Evolutionary conservation across 2,113 vertebrate genomes (phyloP).

Genomic region (Vulpes vulpes): DNA sequence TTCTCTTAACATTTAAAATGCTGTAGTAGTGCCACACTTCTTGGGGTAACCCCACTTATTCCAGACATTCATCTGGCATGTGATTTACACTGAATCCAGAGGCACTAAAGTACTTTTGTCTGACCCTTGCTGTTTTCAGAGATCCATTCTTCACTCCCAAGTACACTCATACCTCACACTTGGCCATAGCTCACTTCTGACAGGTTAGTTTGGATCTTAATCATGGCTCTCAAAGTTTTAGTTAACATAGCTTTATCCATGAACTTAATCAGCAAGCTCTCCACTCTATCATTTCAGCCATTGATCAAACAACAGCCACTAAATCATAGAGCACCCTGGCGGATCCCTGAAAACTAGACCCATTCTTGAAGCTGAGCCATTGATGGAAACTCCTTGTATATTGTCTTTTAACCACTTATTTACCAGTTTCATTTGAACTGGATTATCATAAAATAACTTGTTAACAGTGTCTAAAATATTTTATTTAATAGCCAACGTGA

Average conservation of each 20-base stretch:
- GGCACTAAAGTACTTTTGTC: conserved; percentile 48
- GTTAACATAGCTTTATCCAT: conserved; percentile 67
- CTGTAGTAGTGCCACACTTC: conserved; percentile 15
- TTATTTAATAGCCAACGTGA: background rate
- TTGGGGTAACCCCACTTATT: conserved; percentile 10
- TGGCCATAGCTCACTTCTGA: conserved; percentile 72
- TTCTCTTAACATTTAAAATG: conserved; percentile 11
- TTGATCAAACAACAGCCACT: conserved; percentile 69
- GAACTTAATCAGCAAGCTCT: conserved; percentile 66
- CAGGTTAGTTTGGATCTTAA: conserved; percentile 72
- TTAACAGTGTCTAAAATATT: background rate
- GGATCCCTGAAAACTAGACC: conserved; percentile 38
- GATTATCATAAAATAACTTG: background rate
- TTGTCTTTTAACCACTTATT: conserved; percentile 44
- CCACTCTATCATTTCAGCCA: conserved; percentile 56
- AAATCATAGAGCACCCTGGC: conserved; percentile 65
- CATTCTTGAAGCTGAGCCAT: background rate
- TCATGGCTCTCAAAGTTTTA: conserved; percentile 72
- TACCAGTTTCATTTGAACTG: background rate
- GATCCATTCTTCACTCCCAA: conserved; percentile 67
- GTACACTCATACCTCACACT: conserved; percentile 29
- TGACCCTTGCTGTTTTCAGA: conserved; percentile 64
- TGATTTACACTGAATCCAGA: conserved; percentile 69
- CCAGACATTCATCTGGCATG: background rate
- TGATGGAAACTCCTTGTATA: background rate